Percentiles rank a stretch among this genome's conserved stretches.
phyloP scores from a whole-genome alignment of 2,888 invertebrate species.

The Oscheius onirici region DNA sequence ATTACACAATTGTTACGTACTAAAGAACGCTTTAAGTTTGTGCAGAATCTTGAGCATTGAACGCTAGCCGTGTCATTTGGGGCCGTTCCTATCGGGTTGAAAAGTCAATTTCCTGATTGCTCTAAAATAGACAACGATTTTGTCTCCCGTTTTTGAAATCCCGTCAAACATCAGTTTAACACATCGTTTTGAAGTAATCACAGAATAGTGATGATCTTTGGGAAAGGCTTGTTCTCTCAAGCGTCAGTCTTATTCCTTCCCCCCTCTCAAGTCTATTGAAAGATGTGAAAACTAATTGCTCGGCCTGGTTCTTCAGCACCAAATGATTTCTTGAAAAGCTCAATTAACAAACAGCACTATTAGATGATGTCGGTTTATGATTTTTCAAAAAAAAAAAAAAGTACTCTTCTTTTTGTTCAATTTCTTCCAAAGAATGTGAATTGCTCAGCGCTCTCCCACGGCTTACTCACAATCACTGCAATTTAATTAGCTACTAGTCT shows the following conservation, averaged over 20 bases:
- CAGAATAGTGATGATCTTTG: not conserved
- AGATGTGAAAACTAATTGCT: constrained; percentile 12
- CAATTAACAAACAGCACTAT: not conserved
- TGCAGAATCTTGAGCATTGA: too few species aligned
- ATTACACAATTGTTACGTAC: too few species aligned
- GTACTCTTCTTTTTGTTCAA: not conserved
- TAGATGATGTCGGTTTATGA: constrained; percentile 6
- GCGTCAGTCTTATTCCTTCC: constrained; percentile 16
- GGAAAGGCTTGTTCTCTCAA: not conserved
- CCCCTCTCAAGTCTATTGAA: not conserved
- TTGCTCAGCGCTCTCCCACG: not conserved
- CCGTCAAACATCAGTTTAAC: too few species aligned
- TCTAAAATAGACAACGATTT: too few species aligned
- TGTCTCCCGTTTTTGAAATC: too few species aligned
- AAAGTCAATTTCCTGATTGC: too few species aligned
- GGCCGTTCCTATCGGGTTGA: too few species aligned
- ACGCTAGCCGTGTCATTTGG: too few species aligned
- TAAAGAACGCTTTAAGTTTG: too few species aligned
- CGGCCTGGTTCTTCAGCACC: not conserved
- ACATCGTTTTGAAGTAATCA: too few species aligned
- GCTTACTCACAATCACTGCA: not conserved
- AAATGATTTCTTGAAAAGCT: constrained; percentile 5
- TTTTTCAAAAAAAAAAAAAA: not conserved
- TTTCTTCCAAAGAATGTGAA: not conserved
- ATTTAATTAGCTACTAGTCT: too few species aligned